Conservation (phyloP, 2,797 vertebrate genomes). For the Muscicapa comitata region DNA sequence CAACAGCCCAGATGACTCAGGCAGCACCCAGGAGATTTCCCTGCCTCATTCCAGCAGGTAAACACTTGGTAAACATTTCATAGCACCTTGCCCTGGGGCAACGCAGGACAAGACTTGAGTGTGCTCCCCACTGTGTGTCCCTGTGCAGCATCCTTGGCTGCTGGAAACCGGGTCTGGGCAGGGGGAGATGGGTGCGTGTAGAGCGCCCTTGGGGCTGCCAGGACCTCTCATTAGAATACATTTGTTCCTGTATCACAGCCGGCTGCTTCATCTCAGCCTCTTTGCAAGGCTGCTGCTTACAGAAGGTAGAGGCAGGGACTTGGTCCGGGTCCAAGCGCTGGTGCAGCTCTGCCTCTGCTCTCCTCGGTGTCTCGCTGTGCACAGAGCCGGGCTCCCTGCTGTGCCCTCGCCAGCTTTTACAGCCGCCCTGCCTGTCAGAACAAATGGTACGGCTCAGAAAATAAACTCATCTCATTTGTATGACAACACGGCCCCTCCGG, state of each 20-base stretch:
- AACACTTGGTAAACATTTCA: background rate
- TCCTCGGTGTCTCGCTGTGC: conserved; percentile 79
- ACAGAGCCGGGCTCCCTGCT: conserved; percentile 83
- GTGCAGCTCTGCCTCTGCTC: conserved; percentile 72
- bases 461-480: conserved; percentile 98
- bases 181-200: background rate
- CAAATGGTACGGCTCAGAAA: conserved; percentile 90
- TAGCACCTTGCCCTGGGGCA: background rate
- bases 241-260: conserved; percentile 88
- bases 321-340: conserved; percentile 88
- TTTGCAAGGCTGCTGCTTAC: conserved; percentile 80
- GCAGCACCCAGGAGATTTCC: background rate
- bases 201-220: conserved; percentile 51
- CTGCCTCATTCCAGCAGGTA: background rate
- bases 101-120: background rate
- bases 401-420: conserved; percentile 85
- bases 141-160: background rate
- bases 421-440: conserved; percentile 91
- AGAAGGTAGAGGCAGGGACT: conserved; percentile 92
- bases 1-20: background rate
- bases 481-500: conserved; percentile 92
- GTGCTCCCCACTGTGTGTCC: rapidly evolving
- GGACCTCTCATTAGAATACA: conserved; percentile 87
- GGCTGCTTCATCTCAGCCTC: conserved; percentile 76
- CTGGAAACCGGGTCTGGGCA: background rate